Base-by-base conservation (phyloP, 2,113 vertebrate genomes). In the Zosterops hypoxanthus region DNA sequence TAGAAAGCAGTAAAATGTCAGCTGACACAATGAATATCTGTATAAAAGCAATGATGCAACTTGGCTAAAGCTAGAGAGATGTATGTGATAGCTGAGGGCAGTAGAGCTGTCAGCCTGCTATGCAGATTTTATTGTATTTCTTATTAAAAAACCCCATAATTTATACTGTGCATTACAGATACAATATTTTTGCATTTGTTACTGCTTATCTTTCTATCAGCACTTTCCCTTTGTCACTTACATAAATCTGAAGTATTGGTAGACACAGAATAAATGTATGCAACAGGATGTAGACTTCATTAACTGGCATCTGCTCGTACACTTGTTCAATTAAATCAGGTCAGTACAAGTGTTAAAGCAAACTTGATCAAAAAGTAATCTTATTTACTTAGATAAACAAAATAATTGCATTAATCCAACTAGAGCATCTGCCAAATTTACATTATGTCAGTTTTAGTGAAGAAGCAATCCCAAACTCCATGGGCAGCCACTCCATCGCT, bases 1-100 rank as follows among this genome's bases (percentile, higher is more conserved):
- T 75, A 97, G 91, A 96, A 96, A 87, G 86, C 75, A 94, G 78
- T 84, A 94, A 97, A 97, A 97, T 97, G 95, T 97, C 97, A 96
- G 91, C 94, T 97, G 97, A 97, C 96, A 97, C 60, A 96, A 93
- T 53, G 92, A 91, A 92, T 97, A 97, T 93, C 90, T 86, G 61
- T 94, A 83, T 55, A 91, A 94, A 93, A 92, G 81, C 76, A 92
- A 57, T 96, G 95, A 97, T 77, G 95, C 68, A 93, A 82, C 75
- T 93, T 88, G 90, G 95, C 95, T 95, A 89, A 92, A 91, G 66
- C 88, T 79, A 73, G 77, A 84, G 81, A 95, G 55, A 81, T 82
- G 52, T 82, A 94, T 92, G 86, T 90, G 83, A 96, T 94, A 93
- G 92, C 91, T 95, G 49, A 95, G 68, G 92, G 92, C 91, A 94